Evolutionary conservation across 2,888 invertebrate species (phyloP), one percentile per base, ranked within the genome.

Genomic region (Melanotus villosus): DNA sequence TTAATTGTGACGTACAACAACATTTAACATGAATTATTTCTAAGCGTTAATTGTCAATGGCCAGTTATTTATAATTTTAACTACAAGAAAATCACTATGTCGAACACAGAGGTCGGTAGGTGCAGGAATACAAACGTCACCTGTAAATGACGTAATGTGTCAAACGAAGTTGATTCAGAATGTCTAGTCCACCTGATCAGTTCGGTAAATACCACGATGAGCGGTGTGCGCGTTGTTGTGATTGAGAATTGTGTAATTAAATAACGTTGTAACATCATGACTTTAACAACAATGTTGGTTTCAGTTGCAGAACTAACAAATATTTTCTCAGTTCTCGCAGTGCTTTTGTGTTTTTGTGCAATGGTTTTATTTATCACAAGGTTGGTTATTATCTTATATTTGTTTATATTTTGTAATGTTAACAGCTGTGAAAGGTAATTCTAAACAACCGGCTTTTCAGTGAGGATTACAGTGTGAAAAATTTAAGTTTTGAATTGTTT

Each of bases 351-450:
- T 82, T 90, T 92, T 80, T 91, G 91, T 84, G 90, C 90, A 72
- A 91, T 92, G 89, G 89, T 92, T 79, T 87, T 93, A 77, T 92
- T 92, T 82, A 90, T 92, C 75, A 90, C 92, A 85, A 91, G 91
- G 92, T 92, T 36, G 69, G 65, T 58, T 21, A 43, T 19, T 16
- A 10, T 43, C 18, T 34, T n/a, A 1, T 12, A n/a, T 12, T 4
- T 34, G 34, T 34, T n/a, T 12, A 10, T 2, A 19, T 19, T 18
- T 10, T 38, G 36, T n/a, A n/a, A n/a, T n/a, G n/a, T n/a, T n/a
- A n/a, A n/a, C n/a, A n/a, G n/a, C n/a, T n/a, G n/a, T n/a, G n/a
- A n/a, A n/a, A n/a, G n/a, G n/a, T n/a, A n/a, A n/a, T n/a, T n/a
- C n/a, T 16, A 41, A 16, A 26, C 45, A 4, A 14, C 12, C 38